Evolutionary conservation across 2,797 vertebrate species (phyloP).

Genomic region (Myotis findleyi): DNA sequence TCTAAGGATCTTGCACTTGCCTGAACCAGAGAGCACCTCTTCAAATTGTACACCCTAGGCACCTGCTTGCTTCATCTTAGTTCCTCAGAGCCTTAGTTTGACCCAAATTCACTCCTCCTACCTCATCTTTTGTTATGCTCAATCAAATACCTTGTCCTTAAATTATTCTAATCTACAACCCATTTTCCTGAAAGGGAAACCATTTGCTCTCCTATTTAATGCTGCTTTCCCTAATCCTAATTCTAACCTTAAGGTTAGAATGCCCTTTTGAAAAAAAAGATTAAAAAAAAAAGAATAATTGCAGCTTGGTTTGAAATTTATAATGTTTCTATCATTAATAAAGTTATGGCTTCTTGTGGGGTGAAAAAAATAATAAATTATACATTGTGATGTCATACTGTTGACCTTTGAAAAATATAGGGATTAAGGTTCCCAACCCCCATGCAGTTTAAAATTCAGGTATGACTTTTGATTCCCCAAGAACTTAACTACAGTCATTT

Average conservation of each 20-base stretch:
- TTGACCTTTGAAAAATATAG: not conserved
- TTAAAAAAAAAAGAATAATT: not conserved
- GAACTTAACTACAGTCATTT: not conserved
- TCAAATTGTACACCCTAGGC: not conserved
- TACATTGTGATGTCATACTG: not conserved
- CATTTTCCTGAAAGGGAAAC: not conserved
- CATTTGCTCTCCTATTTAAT: not conserved
- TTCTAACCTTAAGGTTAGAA: not conserved
- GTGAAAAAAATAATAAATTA: not conserved
- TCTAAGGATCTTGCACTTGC: not conserved
- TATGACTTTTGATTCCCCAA: not conserved
- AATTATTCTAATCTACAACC: not conserved
- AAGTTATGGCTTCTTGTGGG: not conserved
- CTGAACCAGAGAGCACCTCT: not conserved
- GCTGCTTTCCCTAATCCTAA: not conserved
- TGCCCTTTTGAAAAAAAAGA: not conserved
- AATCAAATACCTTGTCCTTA: not conserved
- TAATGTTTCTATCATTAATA: not conserved
- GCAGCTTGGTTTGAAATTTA: not conserved
- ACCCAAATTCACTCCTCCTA: not conserved
- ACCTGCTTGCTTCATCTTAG: not conserved
- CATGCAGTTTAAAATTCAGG: not conserved
- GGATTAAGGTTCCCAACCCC: not conserved
- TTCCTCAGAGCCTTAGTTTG: not conserved
- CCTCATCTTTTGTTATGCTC: not conserved